A percentile compares a stretch with the other conserved stretches of the same genome.
Conservation (phyloP, 2,888 invertebrate species). For the Operophtera brumata region DNA sequence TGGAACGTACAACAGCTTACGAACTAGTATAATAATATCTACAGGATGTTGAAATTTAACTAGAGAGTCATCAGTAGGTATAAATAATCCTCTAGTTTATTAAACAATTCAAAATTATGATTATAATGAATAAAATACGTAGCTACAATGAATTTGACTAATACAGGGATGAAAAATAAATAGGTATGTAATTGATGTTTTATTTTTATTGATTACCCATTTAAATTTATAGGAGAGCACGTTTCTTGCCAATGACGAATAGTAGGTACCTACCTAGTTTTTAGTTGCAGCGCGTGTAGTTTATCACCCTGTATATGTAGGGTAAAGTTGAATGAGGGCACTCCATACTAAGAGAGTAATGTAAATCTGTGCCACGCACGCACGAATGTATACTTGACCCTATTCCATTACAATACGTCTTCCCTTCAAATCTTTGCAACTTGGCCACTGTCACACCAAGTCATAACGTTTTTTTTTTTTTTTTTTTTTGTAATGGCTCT, state of each 20-base stretch:
- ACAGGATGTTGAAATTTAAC: not conserved
- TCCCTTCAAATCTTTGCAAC: conserved; percentile 46
- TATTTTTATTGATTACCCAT: too few species aligned
- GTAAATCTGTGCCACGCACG: conserved; percentile 23
- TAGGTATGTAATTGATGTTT: too few species aligned
- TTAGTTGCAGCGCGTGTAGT: not conserved
- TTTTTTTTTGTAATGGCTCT: too few species aligned
- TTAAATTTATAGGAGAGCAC: too few species aligned
- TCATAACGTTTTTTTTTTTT: not conserved
- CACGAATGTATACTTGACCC: conserved; percentile 60
- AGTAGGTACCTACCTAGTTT: too few species aligned
- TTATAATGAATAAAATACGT: not conserved
- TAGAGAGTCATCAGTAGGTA: not conserved
- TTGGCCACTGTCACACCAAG: conserved; percentile 3
- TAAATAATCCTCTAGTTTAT: too few species aligned
- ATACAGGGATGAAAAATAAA: too few species aligned
- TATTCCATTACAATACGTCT: conserved; percentile 54
- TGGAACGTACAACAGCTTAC: conserved; percentile 3
- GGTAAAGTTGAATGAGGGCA: conserved; percentile 10
- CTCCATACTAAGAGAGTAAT: conserved; percentile 1
- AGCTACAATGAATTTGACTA: too few species aligned
- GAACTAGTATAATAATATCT: not conserved
- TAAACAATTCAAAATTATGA: not conserved
- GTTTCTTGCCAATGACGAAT: too few species aligned
- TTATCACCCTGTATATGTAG: not conserved